Conservation (phyloP, 2,888 invertebrate genomes). For the Callimorpha dominula region DNA sequence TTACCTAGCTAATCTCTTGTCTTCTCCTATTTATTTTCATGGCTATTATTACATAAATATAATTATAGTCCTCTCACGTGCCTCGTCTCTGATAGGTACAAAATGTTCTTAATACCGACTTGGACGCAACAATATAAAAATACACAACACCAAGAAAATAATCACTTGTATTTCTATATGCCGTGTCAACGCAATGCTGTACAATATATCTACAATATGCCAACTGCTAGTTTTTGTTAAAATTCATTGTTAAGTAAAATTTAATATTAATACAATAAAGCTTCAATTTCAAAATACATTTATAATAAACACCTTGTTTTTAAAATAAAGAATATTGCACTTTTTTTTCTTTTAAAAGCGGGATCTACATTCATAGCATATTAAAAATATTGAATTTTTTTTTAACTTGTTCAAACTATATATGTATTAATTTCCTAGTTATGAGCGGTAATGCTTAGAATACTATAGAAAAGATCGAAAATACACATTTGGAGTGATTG, state of each 20-base stretch:
- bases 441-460: constrained; percentile 30
- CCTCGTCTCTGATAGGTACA: constrained; percentile 74
- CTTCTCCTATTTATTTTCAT: constrained; percentile 68
- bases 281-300: constrained; percentile 46
- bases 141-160: constrained; percentile 42
- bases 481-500: no score
- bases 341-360: constrained; percentile 32
- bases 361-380: constrained; percentile 40
- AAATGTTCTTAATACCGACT: constrained; percentile 64
- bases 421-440: constrained; percentile 20
- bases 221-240: constrained; percentile 60
- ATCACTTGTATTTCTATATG: constrained; percentile 47
- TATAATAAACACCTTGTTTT: constrained; percentile 24
- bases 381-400: constrained; percentile 33
- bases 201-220: constrained; percentile 78
- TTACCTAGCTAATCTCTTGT: constrained; percentile 82
- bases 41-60: constrained; percentile 77
- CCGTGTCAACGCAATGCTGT: constrained; percentile 65
- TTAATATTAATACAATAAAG: constrained; percentile 43
- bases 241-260: constrained; percentile 65
- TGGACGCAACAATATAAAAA: constrained; percentile 48
- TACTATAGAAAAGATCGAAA: neutral
- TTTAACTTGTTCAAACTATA: neutral
- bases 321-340: constrained; percentile 50
- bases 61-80: constrained; percentile 81